Evolutionary conservation across 2,888 invertebrate genomes (phyloP).

Genomic region (Gandaritis pyraliata): DNA sequence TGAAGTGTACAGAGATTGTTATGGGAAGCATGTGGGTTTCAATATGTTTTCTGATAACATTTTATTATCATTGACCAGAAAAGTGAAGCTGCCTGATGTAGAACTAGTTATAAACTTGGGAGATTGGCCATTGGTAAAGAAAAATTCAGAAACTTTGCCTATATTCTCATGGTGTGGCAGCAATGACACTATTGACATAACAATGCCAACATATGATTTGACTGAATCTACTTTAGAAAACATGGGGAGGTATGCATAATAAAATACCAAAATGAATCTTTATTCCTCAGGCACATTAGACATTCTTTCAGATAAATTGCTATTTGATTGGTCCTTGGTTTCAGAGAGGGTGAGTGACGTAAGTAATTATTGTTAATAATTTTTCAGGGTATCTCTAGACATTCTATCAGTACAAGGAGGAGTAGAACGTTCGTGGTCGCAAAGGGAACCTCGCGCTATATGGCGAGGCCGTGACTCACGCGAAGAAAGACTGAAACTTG

Average conservation of each 20-base stretch:
- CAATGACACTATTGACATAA: conserved; percentile 92
- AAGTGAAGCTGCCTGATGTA: conserved; percentile 92
- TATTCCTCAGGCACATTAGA: too few relatives aligned
- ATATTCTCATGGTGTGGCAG: conserved; percentile 99
- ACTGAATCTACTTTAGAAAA: conserved; percentile 96
- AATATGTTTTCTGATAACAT: conserved; percentile 97
- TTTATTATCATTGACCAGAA: conserved; percentile 91
- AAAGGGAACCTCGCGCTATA: conserved; percentile 90
- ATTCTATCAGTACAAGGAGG: conserved; percentile 95
- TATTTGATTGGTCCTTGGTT: too few relatives aligned
- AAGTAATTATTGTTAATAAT: conserved; percentile 22
- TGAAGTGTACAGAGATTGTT: conserved; percentile 93
- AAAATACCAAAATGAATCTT: too few relatives aligned
- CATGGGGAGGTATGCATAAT: conserved; percentile 93
- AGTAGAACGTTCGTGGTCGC: conserved; percentile 88
- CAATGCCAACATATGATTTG: conserved; percentile 97
- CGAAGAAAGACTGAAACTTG: conserved; percentile 91
- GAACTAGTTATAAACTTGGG: conserved; percentile 97
- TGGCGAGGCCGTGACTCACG: conserved; percentile 97
- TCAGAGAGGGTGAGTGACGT: not conserved
- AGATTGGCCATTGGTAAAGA: conserved; percentile 95
- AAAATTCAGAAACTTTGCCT: conserved; percentile 86
- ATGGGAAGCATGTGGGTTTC: conserved; percentile 97
- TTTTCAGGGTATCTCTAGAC: conserved; percentile 91
- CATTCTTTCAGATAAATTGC: too few relatives aligned